Evolutionary conservation across 2,888 invertebrate species (phyloP).

Genomic region (Tinea pellionella): DNA sequence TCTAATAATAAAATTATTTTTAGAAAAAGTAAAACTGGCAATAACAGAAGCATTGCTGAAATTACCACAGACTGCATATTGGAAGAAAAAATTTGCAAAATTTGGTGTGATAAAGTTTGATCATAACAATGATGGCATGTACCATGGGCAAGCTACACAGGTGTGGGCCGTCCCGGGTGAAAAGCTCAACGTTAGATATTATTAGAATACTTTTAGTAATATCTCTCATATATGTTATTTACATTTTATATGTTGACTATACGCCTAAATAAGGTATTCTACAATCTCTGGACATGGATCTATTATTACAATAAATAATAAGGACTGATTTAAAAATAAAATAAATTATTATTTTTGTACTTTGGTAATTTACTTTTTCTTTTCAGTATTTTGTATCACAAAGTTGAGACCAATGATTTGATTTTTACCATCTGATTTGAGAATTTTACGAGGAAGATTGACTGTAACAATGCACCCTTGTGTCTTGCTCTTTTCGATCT

Average conservation of each 20-base stretch:
- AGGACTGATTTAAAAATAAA: conserved; percentile 8
- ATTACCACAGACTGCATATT: conserved; percentile 38
- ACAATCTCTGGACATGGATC: background rate
- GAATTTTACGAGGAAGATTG: conserved; percentile 34
- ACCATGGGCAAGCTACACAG: conserved; percentile 62
- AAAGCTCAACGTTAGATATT: conserved; percentile 65
- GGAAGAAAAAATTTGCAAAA: conserved; percentile 53
- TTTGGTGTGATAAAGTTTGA: conserved; percentile 63
- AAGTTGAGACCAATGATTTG: conserved; percentile 37
- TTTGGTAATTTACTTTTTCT: conserved; percentile 16
- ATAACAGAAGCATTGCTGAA: conserved; percentile 49
- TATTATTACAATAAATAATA: background rate
- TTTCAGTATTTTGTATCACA: conserved; percentile 30
- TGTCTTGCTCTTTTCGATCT: background rate
- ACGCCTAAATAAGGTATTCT: conserved; percentile 36
- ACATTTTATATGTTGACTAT: conserved; percentile 55
- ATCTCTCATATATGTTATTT: conserved; percentile 51
- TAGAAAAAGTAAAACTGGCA: conserved; percentile 47
- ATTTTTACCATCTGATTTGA: conserved; percentile 33
- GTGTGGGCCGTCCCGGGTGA: conserved; percentile 57
- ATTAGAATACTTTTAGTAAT: conserved; percentile 52
- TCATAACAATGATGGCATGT: conserved; percentile 50
- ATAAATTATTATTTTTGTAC: conserved; percentile 8
- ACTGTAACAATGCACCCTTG: conserved; percentile 25
- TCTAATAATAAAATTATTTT: conserved; percentile 22